Evolutionary conservation across 2,113 vertebrate species (phyloP), one percentile per base, ranked within the genome.

Genomic region (Falcunculus frontatus): DNA sequence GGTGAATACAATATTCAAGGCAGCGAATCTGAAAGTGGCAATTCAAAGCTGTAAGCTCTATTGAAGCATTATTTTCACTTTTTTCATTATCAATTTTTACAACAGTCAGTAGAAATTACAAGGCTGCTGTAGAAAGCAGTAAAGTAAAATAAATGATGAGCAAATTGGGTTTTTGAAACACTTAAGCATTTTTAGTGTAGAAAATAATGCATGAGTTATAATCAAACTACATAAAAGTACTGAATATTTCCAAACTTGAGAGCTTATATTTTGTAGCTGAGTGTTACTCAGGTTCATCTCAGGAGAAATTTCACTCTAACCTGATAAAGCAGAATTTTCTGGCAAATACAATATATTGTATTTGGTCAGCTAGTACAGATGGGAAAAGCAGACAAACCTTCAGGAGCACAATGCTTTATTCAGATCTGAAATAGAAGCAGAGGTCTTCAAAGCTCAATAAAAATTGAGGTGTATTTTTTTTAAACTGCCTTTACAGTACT

Each of bases 1-100:
- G 6, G 9, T 6, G 22, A 55, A 35, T 26, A 5, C 0, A 5
- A 5, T 22, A 13, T 49, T 81, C 3, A 9, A 56, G 22, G 29
- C 6, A 18, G 16, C n/a, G 16, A 56, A n/a, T 47, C 22, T 52
- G 16, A 9, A 79, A 78, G 30, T 5, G 12, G 22, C 13, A 11
- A 13, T 72, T 74, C 39, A 74, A 63, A 93, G 57, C 9, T 33
- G 37, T 67, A 70, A 89, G 7, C 2, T 77, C 29, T 87, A 5
- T 20, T 29, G 33, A 59, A 68, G 44, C 14, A 5, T 62, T 44
- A 8, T 19, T 39, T 67, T 82, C 3, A 6, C 26, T 21, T 73
- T 30, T 82, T 50, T 85, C 1, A 4, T 17, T 49, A 14, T 37
- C 84, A 2, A 0, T 53, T 84, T 95, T 88, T 80, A 42, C 57